A percentile compares a stretch with the other conserved stretches of the same genome.
Evolutionary conservation across 2,888 invertebrate genomes (phyloP).

Genomic region (Operophtera brumata): DNA sequence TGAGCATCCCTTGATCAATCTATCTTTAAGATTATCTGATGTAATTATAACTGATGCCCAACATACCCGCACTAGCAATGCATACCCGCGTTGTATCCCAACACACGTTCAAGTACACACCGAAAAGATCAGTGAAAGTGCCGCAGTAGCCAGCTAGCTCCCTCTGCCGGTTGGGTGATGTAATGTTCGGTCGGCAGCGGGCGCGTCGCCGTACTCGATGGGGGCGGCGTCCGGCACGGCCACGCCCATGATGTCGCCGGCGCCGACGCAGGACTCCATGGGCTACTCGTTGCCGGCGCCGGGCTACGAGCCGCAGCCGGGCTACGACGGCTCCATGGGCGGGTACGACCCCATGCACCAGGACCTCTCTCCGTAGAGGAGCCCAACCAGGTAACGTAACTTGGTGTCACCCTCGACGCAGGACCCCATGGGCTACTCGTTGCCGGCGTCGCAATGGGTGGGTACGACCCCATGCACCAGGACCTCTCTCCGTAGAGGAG

Average conservation of each 20-base stretch:
- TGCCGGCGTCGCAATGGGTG: constrained; percentile 94
- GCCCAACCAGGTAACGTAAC: not conserved
- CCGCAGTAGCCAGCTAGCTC: not conserved
- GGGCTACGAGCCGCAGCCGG: constrained; percentile 94
- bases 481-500: constrained; percentile 83
- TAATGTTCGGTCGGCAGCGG: constrained; percentile 73
- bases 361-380: constrained; percentile 84
- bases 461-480: constrained; percentile 96
- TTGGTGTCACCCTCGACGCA: constrained; percentile 74
- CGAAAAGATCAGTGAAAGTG: constrained; percentile 18
- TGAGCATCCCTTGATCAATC: too few relatives aligned
- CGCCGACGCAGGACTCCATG: constrained; percentile 95
- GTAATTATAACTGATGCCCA: too few relatives aligned
- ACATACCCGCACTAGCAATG: too few relatives aligned
- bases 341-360: constrained; percentile 97
- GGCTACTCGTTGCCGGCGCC: constrained; percentile 95
- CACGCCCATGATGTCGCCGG: constrained; percentile 97
- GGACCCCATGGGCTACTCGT: constrained; percentile 96
- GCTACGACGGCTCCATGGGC: constrained; percentile 94
- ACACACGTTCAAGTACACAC: too few relatives aligned
- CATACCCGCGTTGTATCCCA: too few relatives aligned
- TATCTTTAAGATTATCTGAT: too few relatives aligned
- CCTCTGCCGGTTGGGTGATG: constrained; percentile 5
- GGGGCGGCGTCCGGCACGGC: constrained; percentile 94
- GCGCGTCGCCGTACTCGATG: constrained; percentile 93